phyloP scores from a whole-genome alignment of 2,888 invertebrate genomes.

The Lepidocyrtinus sp. region DNA sequence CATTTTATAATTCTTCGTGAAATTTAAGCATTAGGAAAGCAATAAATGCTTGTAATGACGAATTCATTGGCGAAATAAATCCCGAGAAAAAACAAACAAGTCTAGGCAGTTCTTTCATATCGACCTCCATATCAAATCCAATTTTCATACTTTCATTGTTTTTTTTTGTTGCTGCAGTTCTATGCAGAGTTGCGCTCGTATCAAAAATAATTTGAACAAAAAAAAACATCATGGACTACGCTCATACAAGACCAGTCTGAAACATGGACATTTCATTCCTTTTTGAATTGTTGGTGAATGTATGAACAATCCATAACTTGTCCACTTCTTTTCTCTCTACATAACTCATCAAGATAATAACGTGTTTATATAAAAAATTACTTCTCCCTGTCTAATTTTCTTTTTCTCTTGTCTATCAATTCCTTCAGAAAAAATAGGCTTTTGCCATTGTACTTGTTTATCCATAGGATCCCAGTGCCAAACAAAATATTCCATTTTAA shows the following conservation, averaged over 20 bases:
- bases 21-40: not conserved
- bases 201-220: too few species aligned
- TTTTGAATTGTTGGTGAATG: not conserved
- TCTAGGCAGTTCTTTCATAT: too few species aligned
- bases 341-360: conserved; percentile 58
- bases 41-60: not conserved
- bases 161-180: not conserved
- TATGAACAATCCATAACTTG: conserved; percentile 2
- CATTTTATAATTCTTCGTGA: not conserved
- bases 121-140: not conserved
- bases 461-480: conserved; percentile 23
- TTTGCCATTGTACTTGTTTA: conserved; percentile 1
- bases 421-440: not conserved
- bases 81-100: not conserved
- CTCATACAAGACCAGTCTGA: not conserved
- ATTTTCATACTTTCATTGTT: not conserved
- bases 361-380: conserved; percentile 49
- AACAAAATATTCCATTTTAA: conserved; percentile 34
- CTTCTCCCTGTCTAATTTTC: conserved; percentile 25
- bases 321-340: conserved; percentile 33
- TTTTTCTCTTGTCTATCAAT: not conserved
- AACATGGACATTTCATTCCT: too few species aligned
- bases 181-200: not conserved
- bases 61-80: not conserved
- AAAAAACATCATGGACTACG: too few species aligned